Conservation (phyloP, 2,113 vertebrate genomes). For the Neotoma lepida region DNA sequence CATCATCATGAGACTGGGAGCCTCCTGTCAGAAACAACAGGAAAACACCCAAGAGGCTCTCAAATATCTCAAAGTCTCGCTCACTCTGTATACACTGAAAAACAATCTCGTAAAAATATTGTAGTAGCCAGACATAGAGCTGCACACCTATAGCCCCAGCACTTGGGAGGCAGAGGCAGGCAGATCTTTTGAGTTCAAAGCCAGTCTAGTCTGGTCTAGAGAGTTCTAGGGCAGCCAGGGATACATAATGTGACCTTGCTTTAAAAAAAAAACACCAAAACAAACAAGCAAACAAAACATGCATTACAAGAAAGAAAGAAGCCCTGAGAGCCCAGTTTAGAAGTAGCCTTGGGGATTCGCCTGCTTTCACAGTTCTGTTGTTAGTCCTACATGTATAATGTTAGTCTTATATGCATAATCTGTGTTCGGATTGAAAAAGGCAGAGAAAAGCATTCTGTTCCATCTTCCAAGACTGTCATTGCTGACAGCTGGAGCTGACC, state of each 20-base stretch:
- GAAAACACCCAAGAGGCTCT: neutral
- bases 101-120: neutral
- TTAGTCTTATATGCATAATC: too few relatives aligned
- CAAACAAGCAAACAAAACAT: too few relatives aligned
- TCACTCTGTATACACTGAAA: neutral
- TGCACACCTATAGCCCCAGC: too few relatives aligned
- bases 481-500: too few relatives aligned
- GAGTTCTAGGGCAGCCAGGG: neutral
- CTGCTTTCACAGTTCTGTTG: too few relatives aligned
- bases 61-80: neutral
- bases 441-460: too few relatives aligned
- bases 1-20: neutral
- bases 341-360: neutral
- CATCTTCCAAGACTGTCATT: rapidly evolving
- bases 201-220: neutral
- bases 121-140: neutral
- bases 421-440: neutral
- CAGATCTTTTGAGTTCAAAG: neutral
- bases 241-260: neutral
- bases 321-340: too few relatives aligned
- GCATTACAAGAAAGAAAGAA: neutral
- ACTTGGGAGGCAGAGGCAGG: neutral
- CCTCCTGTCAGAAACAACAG: neutral
- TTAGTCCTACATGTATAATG: rapidly evolving
- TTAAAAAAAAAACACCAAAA: too few relatives aligned